Conservation (phyloP, 2,797 vertebrate species). For the Eutrigla gurnardus region DNA sequence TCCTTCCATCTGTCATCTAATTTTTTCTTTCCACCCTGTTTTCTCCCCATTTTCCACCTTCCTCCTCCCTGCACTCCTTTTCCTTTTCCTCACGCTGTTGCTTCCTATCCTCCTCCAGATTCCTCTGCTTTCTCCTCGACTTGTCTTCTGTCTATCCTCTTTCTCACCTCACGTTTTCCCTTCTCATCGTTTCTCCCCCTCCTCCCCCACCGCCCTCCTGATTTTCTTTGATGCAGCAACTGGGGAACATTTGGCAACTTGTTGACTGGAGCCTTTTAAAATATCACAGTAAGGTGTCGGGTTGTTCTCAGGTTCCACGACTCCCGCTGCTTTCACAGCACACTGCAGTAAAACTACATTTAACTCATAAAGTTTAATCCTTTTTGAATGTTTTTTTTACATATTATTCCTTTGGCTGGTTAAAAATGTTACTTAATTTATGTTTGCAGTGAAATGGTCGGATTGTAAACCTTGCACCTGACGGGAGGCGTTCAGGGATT, state of each 20-base stretch:
- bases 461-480: neutral
- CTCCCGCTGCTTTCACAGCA: slow-evolving; percentile 1
- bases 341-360: neutral
- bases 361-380: neutral
- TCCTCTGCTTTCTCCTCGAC: neutral
- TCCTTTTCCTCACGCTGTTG: neutral
- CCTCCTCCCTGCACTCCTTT: neutral
- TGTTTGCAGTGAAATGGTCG: neutral
- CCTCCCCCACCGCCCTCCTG: neutral
- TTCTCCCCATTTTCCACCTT: neutral
- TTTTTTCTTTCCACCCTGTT: neutral
- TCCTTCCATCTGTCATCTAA: neutral
- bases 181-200: slow-evolving; percentile 5
- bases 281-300: slow-evolving; percentile 43
- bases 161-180: slow-evolving; percentile 9
- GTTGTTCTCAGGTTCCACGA: neutral
- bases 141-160: slow-evolving; percentile 11
- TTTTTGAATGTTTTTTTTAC: neutral
- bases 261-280: slow-evolving; percentile 41
- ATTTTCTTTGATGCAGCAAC: slow-evolving; percentile 49
- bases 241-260: slow-evolving; percentile 64
- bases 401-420: neutral
- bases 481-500: neutral
- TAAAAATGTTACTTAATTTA: neutral
- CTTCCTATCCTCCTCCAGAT: neutral